A percentile compares a stretch with the other conserved stretches of the same genome.
Conservation (phyloP, 2,888 invertebrate genomes). For the Xestia xanthographa region DNA sequence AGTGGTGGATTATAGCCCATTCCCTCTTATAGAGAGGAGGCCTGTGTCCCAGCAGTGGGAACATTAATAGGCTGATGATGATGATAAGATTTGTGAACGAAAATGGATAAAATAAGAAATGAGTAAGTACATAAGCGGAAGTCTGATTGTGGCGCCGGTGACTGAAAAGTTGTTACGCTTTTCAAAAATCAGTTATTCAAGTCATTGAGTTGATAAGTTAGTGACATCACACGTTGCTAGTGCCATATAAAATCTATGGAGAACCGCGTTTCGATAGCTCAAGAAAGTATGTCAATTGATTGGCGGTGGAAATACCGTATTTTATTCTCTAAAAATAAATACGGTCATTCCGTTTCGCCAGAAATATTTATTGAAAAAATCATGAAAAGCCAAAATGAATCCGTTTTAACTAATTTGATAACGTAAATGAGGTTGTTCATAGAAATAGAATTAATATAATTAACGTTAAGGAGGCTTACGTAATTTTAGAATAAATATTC, state of each 20-base stretch:
- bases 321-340: neutral
- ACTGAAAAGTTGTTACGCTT: too few species aligned
- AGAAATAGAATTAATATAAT: neutral
- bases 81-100: too few species aligned
- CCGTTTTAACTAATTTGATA: neutral
- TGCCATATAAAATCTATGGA: neutral
- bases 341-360: too few species aligned
- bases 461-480: too few species aligned
- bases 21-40: too few species aligned
- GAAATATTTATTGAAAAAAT: neutral
- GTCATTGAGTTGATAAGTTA: neutral
- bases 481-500: constrained; percentile 16
- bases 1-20: too few species aligned
- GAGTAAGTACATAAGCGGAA: too few species aligned
- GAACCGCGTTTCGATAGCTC: neutral
- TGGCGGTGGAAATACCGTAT: neutral
- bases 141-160: too few species aligned
- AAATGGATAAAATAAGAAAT: too few species aligned
- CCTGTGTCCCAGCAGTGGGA: too few species aligned
- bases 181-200: neutral
- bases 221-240: neutral
- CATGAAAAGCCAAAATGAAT: neutral
- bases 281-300: neutral
- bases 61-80: too few species aligned
- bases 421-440: neutral